Base-by-base conservation (phyloP, 2,113 vertebrate genomes). In the Lepisosteus oculatus region DNA sequence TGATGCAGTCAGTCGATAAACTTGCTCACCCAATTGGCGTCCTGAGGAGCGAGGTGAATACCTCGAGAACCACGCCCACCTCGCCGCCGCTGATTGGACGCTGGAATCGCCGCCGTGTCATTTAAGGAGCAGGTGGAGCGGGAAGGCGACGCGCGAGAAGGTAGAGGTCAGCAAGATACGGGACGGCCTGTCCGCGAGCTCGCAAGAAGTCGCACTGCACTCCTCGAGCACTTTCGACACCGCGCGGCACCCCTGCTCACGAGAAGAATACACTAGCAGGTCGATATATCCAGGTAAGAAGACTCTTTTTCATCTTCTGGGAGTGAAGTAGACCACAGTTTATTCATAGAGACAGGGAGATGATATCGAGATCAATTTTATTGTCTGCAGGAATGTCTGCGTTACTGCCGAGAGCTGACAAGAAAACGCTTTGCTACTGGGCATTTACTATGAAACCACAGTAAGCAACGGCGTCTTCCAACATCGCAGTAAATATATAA, bases 11-110 rank as follows among this genome's bases (percentile, higher is more conserved):
- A 78, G 66, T 67, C 67, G 67, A 47, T 65, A 61, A 69, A 67
- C 81, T 70, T 68, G 74, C 83, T 75, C 76, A 70, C 29, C 43
- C 47, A 14, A 55, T 3, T 17, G 29, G 44, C 61, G 68, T 6
- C n/a, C 59, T 43, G 29, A 62, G 45, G 41, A 70, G n/a, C 17
- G 13, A n/a, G n/a, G 63, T 13, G 3, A n/a, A 43, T 13, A 80
- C 80, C 75, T 61, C 72, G 61, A 73, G 72, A 80, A 77, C 76
- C 71, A 85, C 87, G 85, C 87, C 87, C 85, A 88, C 88, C 85
- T 81, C 75, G 69, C 70, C 72, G 80, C 74, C 74, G 73, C 84
- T 91, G 89, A 92, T 92, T 92, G 90, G 89, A 84, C 76, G 85
- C 77, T 83, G 85, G 85, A 83, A 80, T 78, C 86, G 76, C 74